Conservation (phyloP, 2,113 vertebrate species). For the Bubalus kerabau region DNA sequence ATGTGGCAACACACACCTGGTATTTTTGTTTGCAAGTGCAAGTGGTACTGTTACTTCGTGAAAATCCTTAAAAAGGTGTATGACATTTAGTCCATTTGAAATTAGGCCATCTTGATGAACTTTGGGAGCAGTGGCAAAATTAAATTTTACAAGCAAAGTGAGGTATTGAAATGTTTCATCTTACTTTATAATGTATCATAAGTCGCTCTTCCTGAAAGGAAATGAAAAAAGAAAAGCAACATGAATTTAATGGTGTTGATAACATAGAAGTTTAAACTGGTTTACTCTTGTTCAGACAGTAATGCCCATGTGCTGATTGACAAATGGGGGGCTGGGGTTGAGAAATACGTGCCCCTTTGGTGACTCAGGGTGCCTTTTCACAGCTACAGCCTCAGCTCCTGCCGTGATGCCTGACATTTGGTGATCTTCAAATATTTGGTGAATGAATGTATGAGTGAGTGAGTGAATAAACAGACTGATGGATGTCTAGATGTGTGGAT, state of each 20-base stretch:
- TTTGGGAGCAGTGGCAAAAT: not conserved
- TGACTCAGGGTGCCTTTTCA: not conserved
- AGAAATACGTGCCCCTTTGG: not conserved
- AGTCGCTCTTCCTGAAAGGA: not conserved
- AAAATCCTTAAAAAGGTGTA: not conserved
- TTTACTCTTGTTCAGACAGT: not conserved
- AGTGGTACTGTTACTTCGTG: not conserved
- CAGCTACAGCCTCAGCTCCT: not conserved
- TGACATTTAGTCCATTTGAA: not conserved
- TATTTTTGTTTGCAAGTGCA: not conserved
- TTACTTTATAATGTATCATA: not conserved
- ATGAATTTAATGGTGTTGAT: not conserved
- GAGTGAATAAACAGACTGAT: not conserved
- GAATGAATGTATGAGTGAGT: not conserved
- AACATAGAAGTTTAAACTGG: not conserved
- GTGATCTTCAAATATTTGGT: not conserved
- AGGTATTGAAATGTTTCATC: not conserved
- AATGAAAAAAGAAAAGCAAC: not conserved
- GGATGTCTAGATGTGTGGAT: not conserved
- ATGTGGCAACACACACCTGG: not conserved
- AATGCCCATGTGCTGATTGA: not conserved
- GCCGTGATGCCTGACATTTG: not conserved
- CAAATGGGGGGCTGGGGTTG: rapidly evolving
- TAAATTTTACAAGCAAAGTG: not conserved
- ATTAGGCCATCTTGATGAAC: not conserved